These are phyloP conservation scores for Tapirus terrestris DNA, from an alignment of 2,113 vertebrate species.

Conservation along the genomic window DNA sequence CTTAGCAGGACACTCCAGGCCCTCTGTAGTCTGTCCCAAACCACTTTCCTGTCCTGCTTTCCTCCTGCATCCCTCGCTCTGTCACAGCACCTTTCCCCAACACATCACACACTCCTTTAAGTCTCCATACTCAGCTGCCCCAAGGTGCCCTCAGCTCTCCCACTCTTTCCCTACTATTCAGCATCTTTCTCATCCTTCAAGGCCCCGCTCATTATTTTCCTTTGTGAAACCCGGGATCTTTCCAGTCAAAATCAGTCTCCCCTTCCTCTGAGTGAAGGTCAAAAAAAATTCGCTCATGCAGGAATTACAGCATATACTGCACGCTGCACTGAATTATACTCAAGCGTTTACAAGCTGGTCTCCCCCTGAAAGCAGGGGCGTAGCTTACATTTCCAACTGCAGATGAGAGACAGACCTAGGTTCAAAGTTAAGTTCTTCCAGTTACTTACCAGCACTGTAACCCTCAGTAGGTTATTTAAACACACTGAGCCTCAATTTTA, in stretches of 20 bases:
- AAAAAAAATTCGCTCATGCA: background rate
- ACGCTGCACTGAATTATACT: background rate
- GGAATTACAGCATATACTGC: background rate
- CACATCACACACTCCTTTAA: background rate
- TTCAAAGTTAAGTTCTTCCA: background rate
- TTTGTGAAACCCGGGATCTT: background rate
- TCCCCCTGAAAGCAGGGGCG: background rate
- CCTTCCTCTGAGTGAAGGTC: conserved; percentile 1
- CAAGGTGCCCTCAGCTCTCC: background rate
- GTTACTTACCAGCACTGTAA: background rate
- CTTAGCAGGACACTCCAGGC: background rate
- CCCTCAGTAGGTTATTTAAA: background rate
- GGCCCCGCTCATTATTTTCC: background rate
- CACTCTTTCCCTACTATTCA: background rate
- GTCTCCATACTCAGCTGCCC: background rate
- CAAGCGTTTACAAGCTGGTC: background rate
- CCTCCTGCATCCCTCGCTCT: background rate
- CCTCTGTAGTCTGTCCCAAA: background rate
- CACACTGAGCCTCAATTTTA: background rate
- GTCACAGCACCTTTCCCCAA: background rate
- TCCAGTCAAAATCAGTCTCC: background rate
- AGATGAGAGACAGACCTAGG: background rate
- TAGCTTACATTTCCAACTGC: background rate
- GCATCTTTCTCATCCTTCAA: background rate
- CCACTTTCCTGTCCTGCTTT: background rate